Conservation (phyloP, 1,140 invertebrate species). For the Stegodyphus mimosarum region DNA sequence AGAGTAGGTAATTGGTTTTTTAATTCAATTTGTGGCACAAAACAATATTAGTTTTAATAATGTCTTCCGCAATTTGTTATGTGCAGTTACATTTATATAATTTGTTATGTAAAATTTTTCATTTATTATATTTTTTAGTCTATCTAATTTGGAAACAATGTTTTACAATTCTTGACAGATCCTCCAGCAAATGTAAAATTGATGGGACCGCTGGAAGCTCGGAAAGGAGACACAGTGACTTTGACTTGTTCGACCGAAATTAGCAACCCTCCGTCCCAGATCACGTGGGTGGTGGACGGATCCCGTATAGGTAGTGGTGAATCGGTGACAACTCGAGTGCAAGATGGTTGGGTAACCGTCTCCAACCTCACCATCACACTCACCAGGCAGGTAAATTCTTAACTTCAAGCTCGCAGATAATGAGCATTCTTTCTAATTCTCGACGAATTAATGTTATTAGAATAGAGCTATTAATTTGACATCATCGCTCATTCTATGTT, state of each 20-base stretch:
- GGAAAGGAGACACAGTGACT: slow-evolving; percentile 84
- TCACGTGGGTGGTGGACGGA: slow-evolving; percentile 89
- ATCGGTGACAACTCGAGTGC: slow-evolving; percentile 45
- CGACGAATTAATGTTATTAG: too few species aligned
- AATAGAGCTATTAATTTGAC: too few species aligned
- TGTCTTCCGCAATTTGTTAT: too few species aligned
- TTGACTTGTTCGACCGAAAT: slow-evolving; percentile 87
- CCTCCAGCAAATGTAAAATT: slow-evolving; percentile 90
- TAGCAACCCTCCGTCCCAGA: slow-evolving; percentile 89
- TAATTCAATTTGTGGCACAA: too few species aligned
- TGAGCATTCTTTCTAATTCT: neutral
- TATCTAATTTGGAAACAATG: too few species aligned
- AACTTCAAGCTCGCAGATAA: neutral
- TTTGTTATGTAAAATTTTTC: too few species aligned
- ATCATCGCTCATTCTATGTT: too few species aligned
- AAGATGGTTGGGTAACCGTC: slow-evolving; percentile 86
- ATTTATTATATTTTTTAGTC: too few species aligned
- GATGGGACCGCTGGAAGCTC: slow-evolving; percentile 84
- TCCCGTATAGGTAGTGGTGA: slow-evolving; percentile 60
- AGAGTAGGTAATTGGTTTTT: too few species aligned
- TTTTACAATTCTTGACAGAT: slow-evolving; percentile 74
- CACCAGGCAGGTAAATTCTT: slow-evolving; percentile 64
- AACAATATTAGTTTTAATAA: too few species aligned
- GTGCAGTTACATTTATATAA: too few species aligned
- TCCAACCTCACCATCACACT: slow-evolving; percentile 85